phyloP scores from a whole-genome alignment of 2,113 vertebrate genomes.

The Aspidoscelis tigris region DNA sequence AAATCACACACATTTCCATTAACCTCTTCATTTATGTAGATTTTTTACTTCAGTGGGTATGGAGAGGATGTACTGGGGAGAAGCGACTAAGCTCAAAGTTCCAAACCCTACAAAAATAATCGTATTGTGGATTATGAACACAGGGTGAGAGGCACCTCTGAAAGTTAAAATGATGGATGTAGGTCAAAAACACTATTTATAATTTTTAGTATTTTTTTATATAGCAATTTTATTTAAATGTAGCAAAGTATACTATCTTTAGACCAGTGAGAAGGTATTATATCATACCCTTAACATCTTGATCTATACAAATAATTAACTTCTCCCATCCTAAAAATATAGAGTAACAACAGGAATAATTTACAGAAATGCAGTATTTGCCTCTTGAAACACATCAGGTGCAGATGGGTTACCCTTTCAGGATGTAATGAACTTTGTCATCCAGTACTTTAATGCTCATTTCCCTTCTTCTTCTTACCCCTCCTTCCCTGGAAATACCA shows the following conservation, averaged over 20 bases:
- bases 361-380: constrained; percentile 67
- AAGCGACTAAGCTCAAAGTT: constrained; percentile 32
- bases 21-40: constrained; percentile 46
- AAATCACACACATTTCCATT: constrained; percentile 57
- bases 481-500: not conserved
- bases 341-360: constrained; percentile 73
- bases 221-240: constrained; percentile 65
- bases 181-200: constrained; percentile 71
- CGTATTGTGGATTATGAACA: constrained; percentile 57
- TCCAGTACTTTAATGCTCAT: constrained; percentile 47
- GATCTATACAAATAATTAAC: constrained; percentile 80
- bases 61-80: constrained; percentile 1
- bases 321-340: constrained; percentile 72
- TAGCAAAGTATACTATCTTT: constrained; percentile 51
- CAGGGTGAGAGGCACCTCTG: constrained; percentile 44
- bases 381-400: constrained; percentile 71
- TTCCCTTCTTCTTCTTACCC: not conserved
- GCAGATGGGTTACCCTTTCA: constrained; percentile 69
- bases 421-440: constrained; percentile 76
- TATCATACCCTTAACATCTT: constrained; percentile 71
- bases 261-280: constrained; percentile 54
- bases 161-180: constrained; percentile 74
- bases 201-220: constrained; percentile 69
- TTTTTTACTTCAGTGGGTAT: constrained; percentile 40
- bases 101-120: constrained; percentile 63